Percentiles rank a stretch among this genome's conserved stretches.
Evolutionary conservation across 2,888 invertebrate species (phyloP).

Genomic region (Drosophila bunnanda): DNA sequence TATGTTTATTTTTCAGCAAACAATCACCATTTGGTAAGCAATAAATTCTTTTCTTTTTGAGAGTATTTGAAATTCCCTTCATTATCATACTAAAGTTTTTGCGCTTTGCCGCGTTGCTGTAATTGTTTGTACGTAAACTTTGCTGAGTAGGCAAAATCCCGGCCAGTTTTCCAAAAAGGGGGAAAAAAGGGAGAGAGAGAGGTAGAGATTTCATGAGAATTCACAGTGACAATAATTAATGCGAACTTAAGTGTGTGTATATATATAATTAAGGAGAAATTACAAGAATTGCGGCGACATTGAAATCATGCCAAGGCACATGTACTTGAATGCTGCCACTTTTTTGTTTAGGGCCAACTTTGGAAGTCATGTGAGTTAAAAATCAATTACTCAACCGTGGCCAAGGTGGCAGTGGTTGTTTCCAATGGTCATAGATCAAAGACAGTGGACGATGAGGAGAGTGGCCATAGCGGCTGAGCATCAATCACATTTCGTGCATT

Average conservation of each 20-base stretch:
- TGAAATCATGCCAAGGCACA: conserved; percentile 14
- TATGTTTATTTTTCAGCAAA: background rate
- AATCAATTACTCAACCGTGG: conserved; percentile 67
- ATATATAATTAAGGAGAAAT: conserved; percentile 39
- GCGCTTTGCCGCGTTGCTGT: conserved; percentile 18
- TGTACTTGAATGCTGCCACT: conserved; percentile 4
- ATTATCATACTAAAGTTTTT: background rate
- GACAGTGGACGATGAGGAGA: conserved; percentile 15
- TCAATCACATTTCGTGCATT: conserved; percentile 67
- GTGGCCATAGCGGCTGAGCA: conserved; percentile 31
- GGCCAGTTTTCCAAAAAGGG: conserved; percentile 9
- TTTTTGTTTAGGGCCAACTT: background rate
- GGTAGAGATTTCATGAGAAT: conserved; percentile 20
- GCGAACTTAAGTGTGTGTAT: conserved; percentile 36
- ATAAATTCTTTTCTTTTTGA: background rate
- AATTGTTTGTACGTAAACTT: conserved; percentile 36
- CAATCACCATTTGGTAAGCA: background rate
- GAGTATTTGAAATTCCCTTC: conserved; percentile 1
- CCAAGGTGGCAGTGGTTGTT: conserved; percentile 40
- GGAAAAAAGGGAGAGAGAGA: background rate
- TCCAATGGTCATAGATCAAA: conserved; percentile 56
- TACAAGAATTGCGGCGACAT: conserved; percentile 42
- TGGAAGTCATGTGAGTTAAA: conserved; percentile 28
- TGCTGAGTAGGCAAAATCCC: conserved; percentile 32
- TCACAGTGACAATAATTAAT: conserved; percentile 42